Evolutionary conservation across 2,888 invertebrate genomes (phyloP).

Genomic region (Eustalomyia histrio): DNA sequence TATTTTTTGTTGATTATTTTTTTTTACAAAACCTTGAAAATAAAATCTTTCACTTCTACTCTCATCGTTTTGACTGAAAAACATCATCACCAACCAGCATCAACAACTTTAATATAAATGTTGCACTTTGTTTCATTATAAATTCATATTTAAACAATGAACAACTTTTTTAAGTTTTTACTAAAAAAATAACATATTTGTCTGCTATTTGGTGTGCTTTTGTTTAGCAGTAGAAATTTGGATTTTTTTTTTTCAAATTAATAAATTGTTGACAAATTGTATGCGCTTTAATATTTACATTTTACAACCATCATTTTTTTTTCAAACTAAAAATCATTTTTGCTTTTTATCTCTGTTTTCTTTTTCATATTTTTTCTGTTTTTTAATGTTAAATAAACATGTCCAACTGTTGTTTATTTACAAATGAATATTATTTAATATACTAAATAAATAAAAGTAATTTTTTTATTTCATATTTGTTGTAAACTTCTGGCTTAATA

Average conservation of each 20-base stretch:
- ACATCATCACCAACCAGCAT: background rate
- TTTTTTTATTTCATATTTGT: conserved; percentile 9
- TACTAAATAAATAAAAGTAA: conserved; percentile 42
- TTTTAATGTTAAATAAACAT: conserved; percentile 38
- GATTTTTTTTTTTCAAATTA: background rate
- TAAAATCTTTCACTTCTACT: conserved; percentile 25
- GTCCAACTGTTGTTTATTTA: conserved; percentile 37
- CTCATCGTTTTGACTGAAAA: conserved; percentile 7
- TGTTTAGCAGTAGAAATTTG: conserved; percentile 15
- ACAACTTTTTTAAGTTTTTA: background rate
- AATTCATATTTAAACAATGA: conserved; percentile 45
- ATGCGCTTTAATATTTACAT: background rate
- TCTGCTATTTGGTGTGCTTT: conserved; percentile 5
- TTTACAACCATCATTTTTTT: background rate
- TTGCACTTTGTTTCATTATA: conserved; percentile 25
- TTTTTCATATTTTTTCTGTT: conserved; percentile 2
- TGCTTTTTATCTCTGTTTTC: background rate
- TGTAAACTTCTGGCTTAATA: conserved; percentile 12
- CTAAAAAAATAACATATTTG: background rate
- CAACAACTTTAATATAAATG: background rate
- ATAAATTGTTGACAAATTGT: background rate
- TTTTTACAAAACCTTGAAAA: conserved; percentile 33
- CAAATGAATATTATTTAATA: conserved; percentile 39
- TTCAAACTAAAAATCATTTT: background rate
- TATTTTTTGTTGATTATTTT: conserved; percentile 14